Evolutionary conservation across 2,113 vertebrate genomes (phyloP), one percentile per base, ranked within the genome.

Genomic region (Aythya baeri): DNA sequence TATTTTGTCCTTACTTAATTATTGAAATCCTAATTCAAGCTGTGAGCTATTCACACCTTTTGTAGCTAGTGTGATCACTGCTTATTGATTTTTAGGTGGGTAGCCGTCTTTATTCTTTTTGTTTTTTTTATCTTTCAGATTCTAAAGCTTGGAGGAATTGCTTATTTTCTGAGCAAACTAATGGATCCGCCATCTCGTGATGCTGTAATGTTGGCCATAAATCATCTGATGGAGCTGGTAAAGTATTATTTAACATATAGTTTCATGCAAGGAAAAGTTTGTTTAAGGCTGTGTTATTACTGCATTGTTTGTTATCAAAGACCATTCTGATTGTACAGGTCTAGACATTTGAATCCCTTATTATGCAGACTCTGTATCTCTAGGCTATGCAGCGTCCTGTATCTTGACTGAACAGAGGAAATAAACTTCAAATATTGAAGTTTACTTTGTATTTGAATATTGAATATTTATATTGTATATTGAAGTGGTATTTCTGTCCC

Each of bases 171-270:
- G 96, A 98, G 97, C 74, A 99, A 99, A 54, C 97, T 99, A n/a
- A 97, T 99, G 98, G 99, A 99, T 86, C 98, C 98, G 18, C 99
- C 99, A 0, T 98, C 98, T 55, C 97, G 96, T 74, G 98, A 98
- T 86, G 98, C 99, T 7, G 98, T 99, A 22, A 94, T 92, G 85
- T 95, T 99, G 31, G 98, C 99, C 75, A 98, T 99, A 97, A 99
- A 98, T 88, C 99, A 99, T 90, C 98, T 99, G 27, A 98, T 98
- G 94, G 98, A 99, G 95, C 97, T 99, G 99, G 99, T 99, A 97
- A 98, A 86, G 78, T 72, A 26, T 6, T 52, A n/a, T 13, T 76
- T 50, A 7, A 2, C 7, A 27, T 43, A 44, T 31, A 21, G 21
- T 46, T 72, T 72, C 32, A 2, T 6, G 11, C 7, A 31, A 34